Evolutionary conservation across 2,797 vertebrate genomes (phyloP).

Genomic region (Rhinoraja longicauda): DNA sequence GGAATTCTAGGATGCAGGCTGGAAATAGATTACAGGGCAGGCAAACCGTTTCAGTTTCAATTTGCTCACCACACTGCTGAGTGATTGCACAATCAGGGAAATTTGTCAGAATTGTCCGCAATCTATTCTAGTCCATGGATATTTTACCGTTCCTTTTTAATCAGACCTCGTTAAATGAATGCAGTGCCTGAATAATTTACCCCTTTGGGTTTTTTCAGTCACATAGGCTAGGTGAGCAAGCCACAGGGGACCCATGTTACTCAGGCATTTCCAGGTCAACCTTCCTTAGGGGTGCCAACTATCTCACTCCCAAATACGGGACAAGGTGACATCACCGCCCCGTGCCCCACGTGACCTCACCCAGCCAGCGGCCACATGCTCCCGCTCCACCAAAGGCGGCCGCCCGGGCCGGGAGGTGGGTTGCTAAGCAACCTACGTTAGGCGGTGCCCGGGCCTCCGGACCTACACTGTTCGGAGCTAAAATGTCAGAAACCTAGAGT

Average conservation of each 20-base stretch:
- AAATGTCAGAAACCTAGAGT: no score
- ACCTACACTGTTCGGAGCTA: no score
- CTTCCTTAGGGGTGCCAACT: no score
- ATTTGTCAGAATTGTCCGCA: not conserved
- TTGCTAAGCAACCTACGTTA: no score
- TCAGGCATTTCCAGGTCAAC: not conserved
- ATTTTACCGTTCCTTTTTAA: not conserved
- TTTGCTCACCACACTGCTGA: not conserved
- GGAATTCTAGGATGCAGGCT: not conserved
- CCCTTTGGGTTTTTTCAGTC: not conserved
- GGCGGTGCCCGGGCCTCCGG: no score
- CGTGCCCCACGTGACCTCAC: no score
- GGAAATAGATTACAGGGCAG: slow-evolving; percentile 23
- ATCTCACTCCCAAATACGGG: no score
- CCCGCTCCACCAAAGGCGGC: no score
- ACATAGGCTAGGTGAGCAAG: not conserved
- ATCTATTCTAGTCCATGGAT: not conserved
- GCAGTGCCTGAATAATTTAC: slow-evolving; percentile 15
- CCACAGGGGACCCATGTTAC: not conserved
- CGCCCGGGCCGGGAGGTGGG: no score
- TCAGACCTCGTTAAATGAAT: slow-evolving; percentile 2
- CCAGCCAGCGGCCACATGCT: no score
- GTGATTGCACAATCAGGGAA: not conserved
- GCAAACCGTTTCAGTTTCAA: slow-evolving; percentile 20
- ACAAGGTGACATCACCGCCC: no score